Percentiles rank a stretch among this genome's conserved stretches.
phyloP scores from a whole-genome alignment of 2,113 vertebrate genomes.

The Cairina moschata region DNA sequence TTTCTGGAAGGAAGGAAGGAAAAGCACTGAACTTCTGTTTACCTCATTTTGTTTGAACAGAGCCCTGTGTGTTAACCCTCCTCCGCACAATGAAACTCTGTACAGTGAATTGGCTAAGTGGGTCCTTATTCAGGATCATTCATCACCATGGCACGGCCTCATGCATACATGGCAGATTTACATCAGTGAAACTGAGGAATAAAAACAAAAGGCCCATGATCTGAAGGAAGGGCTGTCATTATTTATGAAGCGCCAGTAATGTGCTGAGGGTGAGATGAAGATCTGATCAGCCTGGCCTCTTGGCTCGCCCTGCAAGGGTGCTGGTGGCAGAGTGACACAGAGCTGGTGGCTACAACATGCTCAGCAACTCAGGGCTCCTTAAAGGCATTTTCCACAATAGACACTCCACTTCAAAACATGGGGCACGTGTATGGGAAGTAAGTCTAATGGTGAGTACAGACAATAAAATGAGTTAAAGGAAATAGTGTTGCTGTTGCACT shows the following conservation, averaged over 20 bases:
- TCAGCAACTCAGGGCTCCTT: background rate
- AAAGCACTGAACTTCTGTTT: background rate
- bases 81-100: slow-evolving; percentile 51
- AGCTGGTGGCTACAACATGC: fast-evolving
- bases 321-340: background rate
- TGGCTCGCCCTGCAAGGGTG: background rate
- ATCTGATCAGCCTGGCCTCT: background rate
- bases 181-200: background rate
- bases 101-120: background rate
- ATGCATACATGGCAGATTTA: background rate
- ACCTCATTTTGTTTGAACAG: slow-evolving; percentile 47
- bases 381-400: background rate
- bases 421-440: fast-evolving
- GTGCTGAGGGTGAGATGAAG: background rate
- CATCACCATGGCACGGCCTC: background rate
- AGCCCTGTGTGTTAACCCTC: slow-evolving; percentile 39
- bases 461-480: background rate
- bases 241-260: background rate
- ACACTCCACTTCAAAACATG: background rate
- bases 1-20: slow-evolving; percentile 9
- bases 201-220: background rate
- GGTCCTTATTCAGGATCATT: background rate
- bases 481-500: background rate
- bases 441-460: background rate
- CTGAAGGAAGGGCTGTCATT: background rate